A percentile compares a stretch with the other conserved stretches of the same genome.
These are phyloP conservation scores for Sicus ferrugineus DNA, from an alignment of 2,888 invertebrate species.

Conservation along the genomic window DNA sequence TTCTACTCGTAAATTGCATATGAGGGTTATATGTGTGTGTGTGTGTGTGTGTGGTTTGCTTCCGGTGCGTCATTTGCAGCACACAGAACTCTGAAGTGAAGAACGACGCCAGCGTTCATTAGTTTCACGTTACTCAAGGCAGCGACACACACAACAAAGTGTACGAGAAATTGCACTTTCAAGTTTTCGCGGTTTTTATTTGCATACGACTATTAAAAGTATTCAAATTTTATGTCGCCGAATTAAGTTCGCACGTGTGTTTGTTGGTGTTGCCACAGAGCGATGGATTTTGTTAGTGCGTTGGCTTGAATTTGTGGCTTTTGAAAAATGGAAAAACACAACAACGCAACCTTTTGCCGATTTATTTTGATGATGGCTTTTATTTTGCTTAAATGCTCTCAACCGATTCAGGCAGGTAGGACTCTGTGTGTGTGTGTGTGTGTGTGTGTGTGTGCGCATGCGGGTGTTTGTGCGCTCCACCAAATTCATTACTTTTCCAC, in stretches of 20 bases:
- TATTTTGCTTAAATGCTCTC: background rate
- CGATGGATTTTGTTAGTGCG: slow-evolving; percentile 2
- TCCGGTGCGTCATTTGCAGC: background rate
- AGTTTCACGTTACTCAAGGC: slow-evolving; percentile 11
- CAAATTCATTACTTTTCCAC: background rate
- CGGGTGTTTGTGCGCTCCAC: background rate
- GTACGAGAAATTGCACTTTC: background rate
- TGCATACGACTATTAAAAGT: background rate
- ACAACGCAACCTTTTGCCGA: background rate
- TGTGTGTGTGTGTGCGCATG: background rate
- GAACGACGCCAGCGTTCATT: slow-evolving; percentile 25
- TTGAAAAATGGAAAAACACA: slow-evolving; percentile 18
- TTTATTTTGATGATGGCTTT: slow-evolving; percentile 7
- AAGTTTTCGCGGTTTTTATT: background rate
- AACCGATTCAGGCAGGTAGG: slow-evolving; percentile 27
- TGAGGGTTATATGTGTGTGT: background rate
- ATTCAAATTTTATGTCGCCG: background rate
- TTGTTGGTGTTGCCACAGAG: background rate
- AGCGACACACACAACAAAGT: slow-evolving; percentile 9
- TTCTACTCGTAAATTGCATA: too few relatives aligned
- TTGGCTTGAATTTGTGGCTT: too few relatives aligned
- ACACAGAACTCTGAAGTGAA: too few relatives aligned
- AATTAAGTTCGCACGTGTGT: background rate
- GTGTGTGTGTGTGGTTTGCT: background rate
- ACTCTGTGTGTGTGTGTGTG: background rate